Conservation (phyloP, 1,140 invertebrate genomes). For the Pantala flavescens region DNA sequence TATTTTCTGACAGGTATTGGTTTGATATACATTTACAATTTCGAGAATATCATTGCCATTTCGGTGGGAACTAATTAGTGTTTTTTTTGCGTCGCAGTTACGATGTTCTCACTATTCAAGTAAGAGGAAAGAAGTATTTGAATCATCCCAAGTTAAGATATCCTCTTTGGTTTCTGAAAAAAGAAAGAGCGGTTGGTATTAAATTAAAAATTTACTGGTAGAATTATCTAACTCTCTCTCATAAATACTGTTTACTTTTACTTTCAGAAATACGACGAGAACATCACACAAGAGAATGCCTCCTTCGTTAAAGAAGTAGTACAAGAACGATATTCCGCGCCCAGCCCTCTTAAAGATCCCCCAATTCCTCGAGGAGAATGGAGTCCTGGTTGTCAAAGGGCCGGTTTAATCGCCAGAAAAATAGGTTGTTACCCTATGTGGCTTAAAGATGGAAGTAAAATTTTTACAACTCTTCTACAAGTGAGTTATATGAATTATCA, state of each 20-base stretch:
- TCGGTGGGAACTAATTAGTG: no score
- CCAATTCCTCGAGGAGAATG: conserved; percentile 46
- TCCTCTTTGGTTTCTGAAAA: conserved; percentile 1
- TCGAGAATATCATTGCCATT: no score
- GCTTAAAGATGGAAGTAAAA: conserved; percentile 71
- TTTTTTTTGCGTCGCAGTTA: background rate
- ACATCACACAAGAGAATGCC: conserved; percentile 66
- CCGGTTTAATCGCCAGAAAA: conserved; percentile 84
- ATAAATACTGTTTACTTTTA: conserved; percentile 6
- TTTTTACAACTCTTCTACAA: conserved; percentile 74
- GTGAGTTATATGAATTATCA: conserved; percentile 37
- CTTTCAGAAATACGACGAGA: conserved; percentile 52
- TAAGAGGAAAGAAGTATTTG: background rate
- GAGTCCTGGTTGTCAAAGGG: conserved; percentile 50
- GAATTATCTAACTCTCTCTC: background rate
- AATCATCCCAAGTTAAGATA: background rate
- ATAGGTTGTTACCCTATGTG: conserved; percentile 89
- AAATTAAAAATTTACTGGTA: no score
- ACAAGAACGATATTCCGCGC: conserved; percentile 46
- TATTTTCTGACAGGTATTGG: background rate
- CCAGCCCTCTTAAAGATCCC: conserved; percentile 46
- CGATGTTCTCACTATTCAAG: background rate
- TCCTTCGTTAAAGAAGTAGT: conserved; percentile 71
- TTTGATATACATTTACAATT: background rate
- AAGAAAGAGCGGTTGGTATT: conserved; percentile 4